Conservation (phyloP, 2,888 invertebrate genomes). For the Hybos culiciformis region DNA sequence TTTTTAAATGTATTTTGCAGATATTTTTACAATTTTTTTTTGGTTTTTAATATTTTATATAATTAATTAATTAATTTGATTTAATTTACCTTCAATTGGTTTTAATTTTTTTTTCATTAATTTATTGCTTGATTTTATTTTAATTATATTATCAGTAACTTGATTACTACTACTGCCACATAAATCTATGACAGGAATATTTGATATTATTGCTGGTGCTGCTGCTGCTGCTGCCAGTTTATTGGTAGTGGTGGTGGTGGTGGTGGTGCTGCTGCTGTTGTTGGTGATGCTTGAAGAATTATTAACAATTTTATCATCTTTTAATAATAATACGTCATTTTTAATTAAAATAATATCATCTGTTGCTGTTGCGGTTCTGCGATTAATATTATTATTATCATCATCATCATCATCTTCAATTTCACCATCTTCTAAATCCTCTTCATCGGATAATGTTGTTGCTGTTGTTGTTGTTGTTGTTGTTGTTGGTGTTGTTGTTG, state of each 20-base stretch:
- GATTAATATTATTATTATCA: constrained; percentile 21
- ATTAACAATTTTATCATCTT: no score
- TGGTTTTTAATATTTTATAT: no score
- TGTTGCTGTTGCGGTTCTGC: neutral
- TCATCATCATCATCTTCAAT: constrained; percentile 53
- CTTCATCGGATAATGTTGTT: no score
- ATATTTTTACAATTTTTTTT: no score
- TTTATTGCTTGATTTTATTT: neutral
- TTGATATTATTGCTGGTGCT: neutral
- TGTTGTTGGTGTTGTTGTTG: no score
- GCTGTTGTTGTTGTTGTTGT: no score
- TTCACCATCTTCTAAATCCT: constrained; percentile 78
- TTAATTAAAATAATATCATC: constrained; percentile 5
- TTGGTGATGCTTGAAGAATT: constrained; percentile 10
- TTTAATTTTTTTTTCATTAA: neutral
- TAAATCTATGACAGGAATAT: neutral
- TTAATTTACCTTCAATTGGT: no score
- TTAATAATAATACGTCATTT: neutral
- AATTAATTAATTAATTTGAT: no score
- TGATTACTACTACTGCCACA: neutral
- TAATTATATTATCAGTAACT: neutral
- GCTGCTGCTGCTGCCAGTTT: neutral
- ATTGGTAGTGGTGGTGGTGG: neutral
- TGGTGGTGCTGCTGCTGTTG: constrained; percentile 12
- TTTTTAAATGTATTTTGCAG: no score